A percentile compares a stretch with the other conserved stretches of the same genome.
Conservation (phyloP, 2,888 invertebrate species). For the Lasioglossum oenotherae region DNA sequence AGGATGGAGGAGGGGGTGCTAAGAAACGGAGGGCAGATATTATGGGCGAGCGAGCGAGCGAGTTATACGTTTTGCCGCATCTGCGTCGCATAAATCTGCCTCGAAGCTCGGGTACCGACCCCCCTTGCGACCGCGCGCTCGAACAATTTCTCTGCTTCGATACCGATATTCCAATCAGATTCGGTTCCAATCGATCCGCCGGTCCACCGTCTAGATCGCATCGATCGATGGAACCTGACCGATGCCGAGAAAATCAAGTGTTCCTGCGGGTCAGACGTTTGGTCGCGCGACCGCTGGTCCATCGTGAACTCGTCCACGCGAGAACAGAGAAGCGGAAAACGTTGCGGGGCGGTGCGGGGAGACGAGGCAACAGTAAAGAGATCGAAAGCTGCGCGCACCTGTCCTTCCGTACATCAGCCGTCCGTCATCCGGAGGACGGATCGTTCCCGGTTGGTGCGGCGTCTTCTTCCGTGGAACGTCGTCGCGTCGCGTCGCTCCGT, state of each 20-base stretch:
- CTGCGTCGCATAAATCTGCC: slow-evolving; percentile 84
- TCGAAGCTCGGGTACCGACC: slow-evolving; percentile 78
- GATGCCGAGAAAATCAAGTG: not conserved
- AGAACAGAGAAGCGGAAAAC: not conserved
- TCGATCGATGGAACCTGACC: not conserved
- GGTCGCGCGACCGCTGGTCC: not conserved
- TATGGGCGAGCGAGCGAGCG: slow-evolving; percentile 84
- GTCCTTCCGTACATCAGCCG: slow-evolving; percentile 82
- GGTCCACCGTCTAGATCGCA: slow-evolving; percentile 28
- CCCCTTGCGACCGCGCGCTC: slow-evolving; percentile 72
- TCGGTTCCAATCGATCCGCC: slow-evolving; percentile 40
- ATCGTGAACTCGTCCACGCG: not conserved
- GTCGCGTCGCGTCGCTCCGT: not conserved
- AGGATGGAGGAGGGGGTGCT: slow-evolving; percentile 46
- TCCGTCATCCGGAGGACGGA: slow-evolving; percentile 79
- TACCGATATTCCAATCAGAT: slow-evolving; percentile 8
- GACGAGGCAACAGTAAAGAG: slow-evolving; percentile 20
- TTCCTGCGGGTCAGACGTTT: not conserved
- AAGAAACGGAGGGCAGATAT: slow-evolving; percentile 79
- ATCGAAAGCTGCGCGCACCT: slow-evolving; percentile 76
- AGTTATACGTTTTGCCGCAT: slow-evolving; percentile 84
- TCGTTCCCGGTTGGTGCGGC: slow-evolving; percentile 59
- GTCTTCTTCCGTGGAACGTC: slow-evolving; percentile 42
- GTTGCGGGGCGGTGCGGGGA: not conserved
- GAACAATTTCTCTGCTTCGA: slow-evolving; percentile 56